phyloP scores from a whole-genome alignment of 2,888 invertebrate species.

The Silvanus unidentatus region DNA sequence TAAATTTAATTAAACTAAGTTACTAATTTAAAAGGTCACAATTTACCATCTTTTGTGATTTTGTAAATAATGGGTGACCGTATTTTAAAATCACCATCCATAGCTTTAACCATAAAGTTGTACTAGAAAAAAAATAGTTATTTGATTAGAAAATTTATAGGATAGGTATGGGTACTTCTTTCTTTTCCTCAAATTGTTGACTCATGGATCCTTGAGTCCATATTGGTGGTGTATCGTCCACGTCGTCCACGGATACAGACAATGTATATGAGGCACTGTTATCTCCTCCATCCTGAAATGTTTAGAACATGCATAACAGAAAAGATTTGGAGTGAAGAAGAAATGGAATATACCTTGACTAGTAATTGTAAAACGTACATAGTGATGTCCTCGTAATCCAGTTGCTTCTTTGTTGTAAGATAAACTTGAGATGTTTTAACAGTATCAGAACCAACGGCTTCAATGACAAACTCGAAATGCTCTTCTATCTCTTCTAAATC shows the following conservation, averaged over 20 bases:
- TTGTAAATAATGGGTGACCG: constrained; percentile 45
- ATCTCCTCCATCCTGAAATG: background rate
- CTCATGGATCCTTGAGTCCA: constrained; percentile 55
- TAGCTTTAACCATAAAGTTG: constrained; percentile 49
- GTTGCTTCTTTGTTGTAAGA: constrained; percentile 12
- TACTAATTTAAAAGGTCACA: constrained; percentile 43
- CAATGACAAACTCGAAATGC: too few species aligned
- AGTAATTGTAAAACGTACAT: too few species aligned
- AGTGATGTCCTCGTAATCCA: constrained; percentile 43
- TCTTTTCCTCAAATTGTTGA: constrained; percentile 54
- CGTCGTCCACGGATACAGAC: constrained; percentile 52
- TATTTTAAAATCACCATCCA: constrained; percentile 59
- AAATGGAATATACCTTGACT: too few species aligned
- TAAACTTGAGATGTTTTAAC: background rate
- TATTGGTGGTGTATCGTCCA: constrained; percentile 54
- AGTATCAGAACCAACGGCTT: background rate
- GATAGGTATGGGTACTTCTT: constrained; percentile 4
- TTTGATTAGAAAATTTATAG: background rate
- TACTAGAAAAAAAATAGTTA: constrained; percentile 2
- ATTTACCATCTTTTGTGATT: background rate
- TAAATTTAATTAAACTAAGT: too few species aligned
- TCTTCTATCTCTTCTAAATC: too few species aligned
- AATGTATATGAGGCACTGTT: background rate
- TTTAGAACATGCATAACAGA: too few species aligned
- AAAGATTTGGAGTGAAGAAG: too few species aligned